These are phyloP conservation scores for Lepilemur septentrionalis DNA, from an alignment of 2,797 vertebrate species.

Conservation along the genomic window DNA sequence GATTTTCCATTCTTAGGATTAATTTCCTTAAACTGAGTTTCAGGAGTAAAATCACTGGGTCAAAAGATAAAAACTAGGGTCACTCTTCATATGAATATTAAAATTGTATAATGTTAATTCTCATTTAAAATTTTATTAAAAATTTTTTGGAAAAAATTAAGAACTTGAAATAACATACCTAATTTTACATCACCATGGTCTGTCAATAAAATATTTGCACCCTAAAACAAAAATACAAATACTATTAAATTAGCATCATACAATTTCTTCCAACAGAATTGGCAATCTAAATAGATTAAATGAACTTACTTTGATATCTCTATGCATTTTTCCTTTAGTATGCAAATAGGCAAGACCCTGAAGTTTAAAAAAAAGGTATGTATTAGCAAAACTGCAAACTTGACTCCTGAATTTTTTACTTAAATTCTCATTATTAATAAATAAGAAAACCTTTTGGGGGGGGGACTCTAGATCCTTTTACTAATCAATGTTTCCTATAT, in stretches of 20 bases:
- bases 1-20: constrained; percentile 22
- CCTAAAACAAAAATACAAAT: constrained; percentile 85
- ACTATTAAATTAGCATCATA: constrained; percentile 43
- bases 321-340: constrained; percentile 97
- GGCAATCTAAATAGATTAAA: constrained; percentile 26
- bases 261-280: not conserved
- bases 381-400: constrained; percentile 40
- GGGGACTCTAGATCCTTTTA: not conserved
- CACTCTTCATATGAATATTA: constrained; percentile 10
- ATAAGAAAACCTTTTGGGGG: not conserved
- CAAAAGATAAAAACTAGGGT: constrained; percentile 5
- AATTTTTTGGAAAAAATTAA: not conserved
- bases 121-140: constrained; percentile 32
- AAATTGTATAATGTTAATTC: constrained; percentile 18
- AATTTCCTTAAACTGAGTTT: constrained; percentile 25
- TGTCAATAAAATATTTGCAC: constrained; percentile 97
- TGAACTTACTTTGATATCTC: constrained; percentile 96
- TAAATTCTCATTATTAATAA: not conserved
- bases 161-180: constrained; percentile 87
- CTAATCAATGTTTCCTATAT: not conserved
- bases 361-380: constrained; percentile 43
- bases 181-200: constrained; percentile 98
- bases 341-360: constrained; percentile 97
- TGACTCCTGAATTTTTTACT: not conserved
- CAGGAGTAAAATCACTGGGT: constrained; percentile 12